Evolutionary conservation across 2,888 invertebrate species (phyloP), one percentile per base, ranked within the genome.

Genomic region (Clepsis dumicolana): DNA sequence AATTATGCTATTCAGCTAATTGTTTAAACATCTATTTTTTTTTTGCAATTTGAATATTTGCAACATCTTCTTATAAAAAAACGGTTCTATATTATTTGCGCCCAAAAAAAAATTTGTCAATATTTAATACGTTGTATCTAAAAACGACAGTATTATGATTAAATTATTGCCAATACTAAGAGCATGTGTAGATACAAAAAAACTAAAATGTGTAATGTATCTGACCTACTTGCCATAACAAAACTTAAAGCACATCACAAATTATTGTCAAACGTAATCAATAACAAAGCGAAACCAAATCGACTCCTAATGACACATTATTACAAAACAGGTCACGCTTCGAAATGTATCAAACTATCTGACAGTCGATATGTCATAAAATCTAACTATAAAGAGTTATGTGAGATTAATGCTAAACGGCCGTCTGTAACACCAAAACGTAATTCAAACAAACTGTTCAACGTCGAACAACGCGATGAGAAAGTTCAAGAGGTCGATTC

Each of bases 341-440:
- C 72, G 52, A 78, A 79, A 79, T 74, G 79, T 81, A 84, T 83
- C 80, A 80, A 77, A 75, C 77, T 79, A 82, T 81, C 82, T 80
- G 86, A 86, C 87, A 84, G 85, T 76, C 80, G 81, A 90, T 91
- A 87, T 84, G 87, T 90, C 90, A 90, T 89, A 83, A 79, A 84
- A 77, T 80, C 80, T 78, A 81, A 74, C 75, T 80, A 71, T 74
- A 77, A 72, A 73, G 69, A 72, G 74, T 83, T 82, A 84, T 84
- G 83, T 82, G 84, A 84, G 72, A 77, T 65, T 72, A 64, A 64
- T 60, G 50, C 50, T 57, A 64, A 61, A 69, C 32, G 78, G 67
- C 74, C 70, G 76, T 27, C 72, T 74, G 52, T 85, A 71, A 87
- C 84, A 86, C 86, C 81, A 79, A 71, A 70, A 50, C 72, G 84